A percentile compares a stretch with the other conserved stretches of the same genome.
phyloP scores from a whole-genome alignment of 2,888 invertebrate species.

The Chloroclystis v-ata region DNA sequence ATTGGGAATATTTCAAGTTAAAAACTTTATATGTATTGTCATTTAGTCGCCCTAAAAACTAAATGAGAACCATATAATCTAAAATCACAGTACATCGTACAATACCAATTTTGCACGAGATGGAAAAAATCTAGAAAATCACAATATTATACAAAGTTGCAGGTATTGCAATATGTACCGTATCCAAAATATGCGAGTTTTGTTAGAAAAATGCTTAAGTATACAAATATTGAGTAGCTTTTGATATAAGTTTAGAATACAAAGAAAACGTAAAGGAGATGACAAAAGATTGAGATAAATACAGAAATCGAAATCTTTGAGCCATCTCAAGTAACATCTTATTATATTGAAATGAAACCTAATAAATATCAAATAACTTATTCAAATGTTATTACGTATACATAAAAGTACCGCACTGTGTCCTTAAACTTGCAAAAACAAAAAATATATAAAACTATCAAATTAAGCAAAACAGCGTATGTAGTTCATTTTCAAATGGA shows the following conservation, averaged over 20 bases:
- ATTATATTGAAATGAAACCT: slow-evolving; percentile 10
- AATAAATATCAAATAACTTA: slow-evolving; percentile 15
- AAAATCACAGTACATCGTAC: slow-evolving; percentile 33
- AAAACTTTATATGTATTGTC: slow-evolving; percentile 74
- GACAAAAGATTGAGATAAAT: slow-evolving; percentile 30
- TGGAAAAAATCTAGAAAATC: slow-evolving; percentile 11
- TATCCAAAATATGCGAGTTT: slow-evolving; percentile 5
- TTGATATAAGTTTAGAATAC: slow-evolving; percentile 24
- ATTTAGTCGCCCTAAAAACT: slow-evolving; percentile 77
- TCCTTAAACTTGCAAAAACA: background rate
- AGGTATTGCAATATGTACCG: slow-evolving; percentile 12
- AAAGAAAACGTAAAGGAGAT: slow-evolving; percentile 42
- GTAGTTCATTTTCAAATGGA: slow-evolving; percentile 18
- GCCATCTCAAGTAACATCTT: slow-evolving; percentile 26
- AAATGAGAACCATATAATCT: slow-evolving; percentile 73
- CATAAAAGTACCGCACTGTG: background rate
- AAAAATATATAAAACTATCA: slow-evolving; percentile 5
- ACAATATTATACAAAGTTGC: background rate
- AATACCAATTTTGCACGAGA: slow-evolving; percentile 12
- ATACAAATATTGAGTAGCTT: slow-evolving; percentile 20
- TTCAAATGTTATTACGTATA: background rate
- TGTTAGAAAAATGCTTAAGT: slow-evolving; percentile 26
- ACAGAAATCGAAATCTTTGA: slow-evolving; percentile 37
- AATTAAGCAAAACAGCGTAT: slow-evolving; percentile 31
- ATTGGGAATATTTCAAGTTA: slow-evolving; percentile 68